Evolutionary conservation across 2,113 vertebrate genomes (phyloP), one percentile per base, ranked within the genome.

Genomic region (Mirounga angustirostris): DNA sequence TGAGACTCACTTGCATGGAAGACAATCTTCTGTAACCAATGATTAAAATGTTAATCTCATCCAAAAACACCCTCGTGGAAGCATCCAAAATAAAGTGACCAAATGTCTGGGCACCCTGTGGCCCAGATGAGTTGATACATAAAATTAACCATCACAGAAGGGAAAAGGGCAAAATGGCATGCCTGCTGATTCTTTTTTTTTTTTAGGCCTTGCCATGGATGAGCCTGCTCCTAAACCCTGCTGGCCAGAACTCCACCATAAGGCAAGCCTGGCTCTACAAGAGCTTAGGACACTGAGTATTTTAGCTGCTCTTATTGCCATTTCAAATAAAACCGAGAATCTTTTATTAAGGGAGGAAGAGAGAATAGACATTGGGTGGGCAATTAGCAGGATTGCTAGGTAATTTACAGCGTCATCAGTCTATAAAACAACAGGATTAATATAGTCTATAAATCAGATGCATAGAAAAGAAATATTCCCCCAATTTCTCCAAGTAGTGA

Each of bases 231-330:
- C 59, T 71, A 26, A 7, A 1, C 33, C 56, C 28, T 21, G 40
- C 2, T 54, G 19, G 18, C 36, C 15, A 7, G 63, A 76, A 30
- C 63, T 67, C 21, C 10, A 13, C 19, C 69, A 71, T 26, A 33
- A 0, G 10, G 19, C 61, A 13, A 16, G 4, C 16, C 22, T 26
- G 7, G 11, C 8, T 4, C 2, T 16, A 7, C 22, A 22, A 1
- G 14, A 13, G 26, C 24, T 54, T 2, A 33, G 74, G n/a, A 87
- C 63, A 26, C 4, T 36, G 73, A 56, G 14, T 26, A 11, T 36
- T 69, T 36, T 46, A 83, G 54, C 36, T 36, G 22, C 5, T 4
- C 7, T 21, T 74, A 28, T 0, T 58, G 26, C 33, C 74, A 58
- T 58, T 6, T 71, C 18, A 82, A 30, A 82, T 26, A 81, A 92